These are phyloP conservation scores for Horisme vitalbata DNA, from an alignment of 2,888 invertebrate species.

Conservation along the genomic window DNA sequence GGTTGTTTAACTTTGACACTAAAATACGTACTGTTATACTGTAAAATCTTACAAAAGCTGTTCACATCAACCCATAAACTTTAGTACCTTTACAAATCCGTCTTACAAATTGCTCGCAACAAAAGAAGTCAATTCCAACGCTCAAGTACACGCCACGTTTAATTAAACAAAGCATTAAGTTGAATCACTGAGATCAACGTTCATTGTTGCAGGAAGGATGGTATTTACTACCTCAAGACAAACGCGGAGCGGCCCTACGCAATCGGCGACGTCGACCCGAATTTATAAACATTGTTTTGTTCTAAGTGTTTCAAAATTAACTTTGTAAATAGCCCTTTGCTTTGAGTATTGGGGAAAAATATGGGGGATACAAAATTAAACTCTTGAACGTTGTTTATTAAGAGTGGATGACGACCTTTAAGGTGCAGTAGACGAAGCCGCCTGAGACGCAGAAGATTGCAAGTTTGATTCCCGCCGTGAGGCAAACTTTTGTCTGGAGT, in stretches of 20 bases:
- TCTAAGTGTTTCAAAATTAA: slow-evolving; percentile 51
- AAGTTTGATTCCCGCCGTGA: no score
- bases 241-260: slow-evolving; percentile 79
- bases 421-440: no score
- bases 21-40: background rate
- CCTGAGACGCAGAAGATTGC: no score
- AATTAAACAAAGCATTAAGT: slow-evolving; percentile 64
- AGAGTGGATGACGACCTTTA: no score
- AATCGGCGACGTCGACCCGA: slow-evolving; percentile 55
- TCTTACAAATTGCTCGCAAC: slow-evolving; percentile 36
- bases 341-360: no score
- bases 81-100: slow-evolving; percentile 17
- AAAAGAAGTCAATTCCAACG: slow-evolving; percentile 55
- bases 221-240: slow-evolving; percentile 81
- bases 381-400: no score
- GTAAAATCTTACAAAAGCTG: slow-evolving; percentile 18
- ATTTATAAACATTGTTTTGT: slow-evolving; percentile 42
- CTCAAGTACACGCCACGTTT: slow-evolving; percentile 50
- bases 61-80: slow-evolving; percentile 15
- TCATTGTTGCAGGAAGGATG: slow-evolving; percentile 79
- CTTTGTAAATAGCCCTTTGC: no score
- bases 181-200: slow-evolving; percentile 59
- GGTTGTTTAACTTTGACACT: slow-evolving; percentile 3
- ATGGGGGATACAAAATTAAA: no score
- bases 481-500: no score